Evolutionary conservation across 2,797 vertebrate genomes (phyloP).

Genomic region (Centroberyx gerrardi): DNA sequence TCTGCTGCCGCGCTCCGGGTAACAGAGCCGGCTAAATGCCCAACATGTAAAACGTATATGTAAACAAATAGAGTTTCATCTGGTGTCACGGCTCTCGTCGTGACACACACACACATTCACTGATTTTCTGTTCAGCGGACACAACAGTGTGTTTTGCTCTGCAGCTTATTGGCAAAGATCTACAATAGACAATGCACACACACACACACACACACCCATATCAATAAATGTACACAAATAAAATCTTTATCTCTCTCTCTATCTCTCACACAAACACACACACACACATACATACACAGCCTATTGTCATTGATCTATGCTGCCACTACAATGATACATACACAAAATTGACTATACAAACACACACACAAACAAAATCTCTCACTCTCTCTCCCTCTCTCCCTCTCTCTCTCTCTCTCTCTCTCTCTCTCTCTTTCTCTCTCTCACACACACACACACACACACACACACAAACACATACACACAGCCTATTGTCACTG

Average conservation of each 20-base stretch:
- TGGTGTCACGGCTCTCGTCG: too few relatives aligned
- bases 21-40: conserved; percentile 15
- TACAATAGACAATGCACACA: too few relatives aligned
- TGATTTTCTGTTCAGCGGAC: too few relatives aligned
- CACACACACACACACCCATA: neutral
- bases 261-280: neutral
- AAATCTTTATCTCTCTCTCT: neutral
- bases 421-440: neutral
- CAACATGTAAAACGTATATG: conserved; percentile 6
- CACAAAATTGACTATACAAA: conserved; percentile 22
- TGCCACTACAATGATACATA: conserved; percentile 40
- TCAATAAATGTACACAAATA: neutral
- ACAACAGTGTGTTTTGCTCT: too few relatives aligned
- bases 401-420: neutral
- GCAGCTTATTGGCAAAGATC: too few relatives aligned
- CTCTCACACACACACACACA: conserved; percentile 9
- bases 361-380: conserved; percentile 36
- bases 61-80: too few relatives aligned
- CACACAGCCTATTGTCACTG: conserved; percentile 41
- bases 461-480: conserved; percentile 18
- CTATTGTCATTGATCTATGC: conserved; percentile 52
- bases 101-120: too few relatives aligned
- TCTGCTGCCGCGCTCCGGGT: conserved; percentile 32
- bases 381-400: neutral
- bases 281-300: conserved; percentile 17